A percentile compares a stretch with the other conserved stretches of the same genome.
These are phyloP conservation scores for Fulica atra DNA, from an alignment of 2,113 vertebrate species.

Conservation along the genomic window DNA sequence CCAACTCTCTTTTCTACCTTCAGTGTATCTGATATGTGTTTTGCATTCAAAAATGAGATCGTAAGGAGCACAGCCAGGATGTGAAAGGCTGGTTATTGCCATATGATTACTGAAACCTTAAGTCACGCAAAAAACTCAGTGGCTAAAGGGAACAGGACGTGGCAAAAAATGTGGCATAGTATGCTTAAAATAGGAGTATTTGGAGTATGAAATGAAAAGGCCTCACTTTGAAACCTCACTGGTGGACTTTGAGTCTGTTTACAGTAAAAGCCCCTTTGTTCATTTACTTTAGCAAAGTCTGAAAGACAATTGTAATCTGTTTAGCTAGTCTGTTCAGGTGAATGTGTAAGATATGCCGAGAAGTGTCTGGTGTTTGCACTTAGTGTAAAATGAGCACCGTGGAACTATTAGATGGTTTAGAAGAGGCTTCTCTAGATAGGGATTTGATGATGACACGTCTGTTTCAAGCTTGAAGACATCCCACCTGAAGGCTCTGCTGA, in stretches of 20 bases:
- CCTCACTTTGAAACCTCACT: not conserved
- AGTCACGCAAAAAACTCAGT: not conserved
- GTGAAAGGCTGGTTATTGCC: not conserved
- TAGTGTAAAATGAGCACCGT: fast-evolving
- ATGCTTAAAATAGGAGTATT: not conserved
- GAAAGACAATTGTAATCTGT: not conserved
- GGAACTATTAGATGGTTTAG: not conserved
- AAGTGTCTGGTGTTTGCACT: not conserved
- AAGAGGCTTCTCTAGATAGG: not conserved
- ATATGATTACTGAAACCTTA: not conserved
- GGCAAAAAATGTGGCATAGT: not conserved
- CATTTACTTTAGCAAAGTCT: not conserved
- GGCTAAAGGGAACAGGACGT: not conserved
- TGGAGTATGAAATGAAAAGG: not conserved
- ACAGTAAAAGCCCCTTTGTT: not conserved
- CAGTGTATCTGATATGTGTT: not conserved
- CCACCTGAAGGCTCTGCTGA: not conserved
- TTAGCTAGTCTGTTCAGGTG: not conserved
- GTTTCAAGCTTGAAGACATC: not conserved
- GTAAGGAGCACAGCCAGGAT: not conserved
- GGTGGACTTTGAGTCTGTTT: not conserved
- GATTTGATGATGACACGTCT: not conserved
- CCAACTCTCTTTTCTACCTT: not conserved
- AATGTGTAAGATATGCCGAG: not conserved
- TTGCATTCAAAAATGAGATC: not conserved